phyloP scores from a whole-genome alignment of 2,888 invertebrate species.

The Sericinus montela region DNA sequence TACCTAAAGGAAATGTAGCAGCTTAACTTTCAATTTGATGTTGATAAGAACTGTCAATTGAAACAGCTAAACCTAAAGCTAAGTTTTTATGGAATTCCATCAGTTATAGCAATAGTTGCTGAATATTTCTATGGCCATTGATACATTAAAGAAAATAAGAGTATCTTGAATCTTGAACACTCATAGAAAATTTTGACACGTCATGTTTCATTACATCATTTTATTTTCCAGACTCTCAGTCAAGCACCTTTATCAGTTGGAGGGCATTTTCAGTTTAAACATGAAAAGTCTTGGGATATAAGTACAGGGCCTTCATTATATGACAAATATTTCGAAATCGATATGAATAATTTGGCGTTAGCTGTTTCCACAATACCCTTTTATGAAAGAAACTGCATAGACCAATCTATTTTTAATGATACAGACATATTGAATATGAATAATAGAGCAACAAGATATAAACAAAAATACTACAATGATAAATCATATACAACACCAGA shows the following conservation, averaged over 20 bases:
- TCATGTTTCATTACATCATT: neutral
- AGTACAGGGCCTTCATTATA: constrained; percentile 54
- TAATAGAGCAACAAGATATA: constrained; percentile 56
- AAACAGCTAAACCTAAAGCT: too few relatives aligned
- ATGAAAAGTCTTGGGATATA: constrained; percentile 70
- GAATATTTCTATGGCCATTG: too few relatives aligned
- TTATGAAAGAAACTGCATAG: constrained; percentile 58
- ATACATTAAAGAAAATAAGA: too few relatives aligned
- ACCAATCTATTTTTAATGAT: constrained; percentile 48
- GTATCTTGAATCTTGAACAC: too few relatives aligned
- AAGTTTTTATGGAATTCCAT: too few relatives aligned
- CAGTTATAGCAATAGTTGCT: too few relatives aligned
- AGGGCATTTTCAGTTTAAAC: constrained; percentile 75
- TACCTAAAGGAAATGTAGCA: too few relatives aligned
- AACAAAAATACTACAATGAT: constrained; percentile 62
- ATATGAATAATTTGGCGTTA: constrained; percentile 54
- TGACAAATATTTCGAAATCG: constrained; percentile 68
- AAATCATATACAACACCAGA: constrained; percentile 54
- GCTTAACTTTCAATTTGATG: too few relatives aligned
- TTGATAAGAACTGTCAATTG: too few relatives aligned
- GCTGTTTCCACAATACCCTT: constrained; percentile 64
- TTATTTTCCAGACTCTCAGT: constrained; percentile 55
- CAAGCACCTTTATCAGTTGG: constrained; percentile 59
- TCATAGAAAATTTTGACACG: too few relatives aligned
- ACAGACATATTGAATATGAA: constrained; percentile 60